Percentiles rank a stretch among this genome's conserved stretches.
Conservation (phyloP, 2,113 vertebrate genomes). For the Albula glossodonta region DNA sequence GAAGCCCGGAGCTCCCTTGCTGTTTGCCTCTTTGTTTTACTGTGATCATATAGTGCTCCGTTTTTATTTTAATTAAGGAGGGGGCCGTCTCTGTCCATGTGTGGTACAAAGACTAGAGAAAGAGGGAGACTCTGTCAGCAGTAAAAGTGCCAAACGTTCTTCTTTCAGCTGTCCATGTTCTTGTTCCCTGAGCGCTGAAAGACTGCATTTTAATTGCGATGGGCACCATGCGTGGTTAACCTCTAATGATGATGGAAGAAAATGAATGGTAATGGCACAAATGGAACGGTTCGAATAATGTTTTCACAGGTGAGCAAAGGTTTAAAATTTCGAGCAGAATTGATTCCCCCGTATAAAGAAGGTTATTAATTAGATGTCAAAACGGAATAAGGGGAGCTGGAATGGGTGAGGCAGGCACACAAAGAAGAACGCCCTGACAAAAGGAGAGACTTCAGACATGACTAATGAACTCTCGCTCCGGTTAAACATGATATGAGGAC, state of each 20-base stretch:
- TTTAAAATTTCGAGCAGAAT: background rate
- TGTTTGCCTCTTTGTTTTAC: background rate
- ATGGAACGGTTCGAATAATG: background rate
- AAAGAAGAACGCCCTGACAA: background rate
- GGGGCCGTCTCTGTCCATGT: background rate
- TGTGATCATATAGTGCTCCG: background rate
- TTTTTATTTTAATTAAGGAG: background rate
- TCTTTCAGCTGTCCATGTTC: background rate
- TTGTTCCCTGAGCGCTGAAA: conserved; percentile 6
- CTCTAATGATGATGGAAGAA: background rate
- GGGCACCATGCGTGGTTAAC: conserved; percentile 13
- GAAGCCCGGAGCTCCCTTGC: background rate
- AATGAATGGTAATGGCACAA: background rate
- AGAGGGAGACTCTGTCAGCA: background rate
- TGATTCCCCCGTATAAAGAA: background rate
- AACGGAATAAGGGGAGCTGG: background rate
- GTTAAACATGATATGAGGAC: conserved; percentile 8
- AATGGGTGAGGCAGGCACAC: background rate
- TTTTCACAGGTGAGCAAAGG: background rate
- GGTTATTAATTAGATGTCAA: background rate
- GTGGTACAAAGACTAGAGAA: background rate
- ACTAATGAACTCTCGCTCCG: background rate
- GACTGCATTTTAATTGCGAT: conserved; percentile 20
- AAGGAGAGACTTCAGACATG: background rate
- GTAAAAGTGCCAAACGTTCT: background rate